Evolutionary conservation across 2,113 vertebrate genomes (phyloP).

Genomic region (Forbesichthys agassizii): DNA sequence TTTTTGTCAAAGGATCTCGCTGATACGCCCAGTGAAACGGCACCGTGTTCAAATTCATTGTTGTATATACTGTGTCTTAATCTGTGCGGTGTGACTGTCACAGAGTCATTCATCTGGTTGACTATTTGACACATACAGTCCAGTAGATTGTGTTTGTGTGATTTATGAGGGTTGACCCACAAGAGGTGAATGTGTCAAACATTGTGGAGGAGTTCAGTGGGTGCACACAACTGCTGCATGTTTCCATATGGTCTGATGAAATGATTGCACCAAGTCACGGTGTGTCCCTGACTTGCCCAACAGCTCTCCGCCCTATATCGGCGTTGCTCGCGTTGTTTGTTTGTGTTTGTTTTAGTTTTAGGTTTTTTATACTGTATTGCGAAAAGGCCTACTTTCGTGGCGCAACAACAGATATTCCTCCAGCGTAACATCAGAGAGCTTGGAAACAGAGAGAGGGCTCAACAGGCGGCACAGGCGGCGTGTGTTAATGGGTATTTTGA

Average conservation of each 20-base stretch:
- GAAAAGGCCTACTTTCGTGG: slow-evolving; percentile 32
- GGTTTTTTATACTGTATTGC: slow-evolving; percentile 7
- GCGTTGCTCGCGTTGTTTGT: background rate
- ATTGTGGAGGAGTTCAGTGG: background rate
- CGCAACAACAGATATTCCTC: slow-evolving; percentile 22
- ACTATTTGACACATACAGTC: too few species aligned
- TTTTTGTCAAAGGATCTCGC: background rate
- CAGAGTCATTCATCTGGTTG: too few species aligned
- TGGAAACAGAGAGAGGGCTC: too few species aligned
- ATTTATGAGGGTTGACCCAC: too few species aligned
- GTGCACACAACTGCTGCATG: background rate
- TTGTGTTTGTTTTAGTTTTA: background rate
- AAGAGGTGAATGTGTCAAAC: background rate
- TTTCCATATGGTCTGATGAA: slow-evolving; percentile 37
- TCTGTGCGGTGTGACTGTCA: too few species aligned
- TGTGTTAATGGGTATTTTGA: too few species aligned
- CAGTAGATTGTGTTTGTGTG: too few species aligned
- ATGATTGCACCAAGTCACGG: slow-evolving; percentile 8
- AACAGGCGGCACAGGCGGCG: too few species aligned
- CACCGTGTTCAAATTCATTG: too few species aligned
- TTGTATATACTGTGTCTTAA: too few species aligned
- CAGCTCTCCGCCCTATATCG: slow-evolving; percentile 10
- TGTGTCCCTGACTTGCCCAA: slow-evolving; percentile 34
- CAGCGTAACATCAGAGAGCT: background rate
- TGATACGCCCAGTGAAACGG: too few species aligned